Evolutionary conservation across 2,797 vertebrate genomes (phyloP).

Genomic region (Neosilurus hyrtlii): DNA sequence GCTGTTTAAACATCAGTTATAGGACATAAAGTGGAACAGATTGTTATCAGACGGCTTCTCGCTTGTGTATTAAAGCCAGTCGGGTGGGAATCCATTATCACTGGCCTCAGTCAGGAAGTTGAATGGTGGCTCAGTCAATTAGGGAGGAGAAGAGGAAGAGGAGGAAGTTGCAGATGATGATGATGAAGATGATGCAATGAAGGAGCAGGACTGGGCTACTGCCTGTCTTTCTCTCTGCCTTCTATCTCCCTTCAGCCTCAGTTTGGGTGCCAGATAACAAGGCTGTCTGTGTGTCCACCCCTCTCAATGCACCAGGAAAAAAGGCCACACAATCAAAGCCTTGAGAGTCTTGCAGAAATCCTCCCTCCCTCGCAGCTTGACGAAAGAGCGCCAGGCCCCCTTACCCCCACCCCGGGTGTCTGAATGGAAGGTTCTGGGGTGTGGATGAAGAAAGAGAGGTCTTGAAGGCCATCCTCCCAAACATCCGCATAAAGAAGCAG

Average conservation of each 20-base stretch:
- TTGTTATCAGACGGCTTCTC: conserved; percentile 11
- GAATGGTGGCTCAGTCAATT: conserved; percentile 62
- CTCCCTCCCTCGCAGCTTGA: conserved; percentile 33
- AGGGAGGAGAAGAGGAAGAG: conserved; percentile 55
- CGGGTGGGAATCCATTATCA: conserved; percentile 63
- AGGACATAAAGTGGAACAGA: background rate
- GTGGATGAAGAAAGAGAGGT: conserved; percentile 67
- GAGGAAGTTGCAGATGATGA: conserved; percentile 39
- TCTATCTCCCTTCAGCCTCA: conserved; percentile 52
- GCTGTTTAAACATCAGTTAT: conserved; percentile 10
- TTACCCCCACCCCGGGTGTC: conserved; percentile 58
- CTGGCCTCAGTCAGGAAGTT: conserved; percentile 64
- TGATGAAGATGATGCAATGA: conserved; percentile 65
- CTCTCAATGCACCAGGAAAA: conserved; percentile 58
- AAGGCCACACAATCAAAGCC: conserved; percentile 78
- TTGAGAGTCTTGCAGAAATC: conserved; percentile 77
- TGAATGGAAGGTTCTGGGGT: conserved; percentile 75
- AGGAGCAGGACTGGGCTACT: conserved; percentile 51
- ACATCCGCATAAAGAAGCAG: conserved; percentile 73
- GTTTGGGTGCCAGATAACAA: conserved; percentile 73
- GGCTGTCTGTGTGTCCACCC: conserved; percentile 74
- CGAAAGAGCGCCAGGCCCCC: conserved; percentile 19
- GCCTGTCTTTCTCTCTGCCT: conserved; percentile 35
- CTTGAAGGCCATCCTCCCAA: conserved; percentile 67
- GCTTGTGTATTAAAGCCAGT: conserved; percentile 37